These are phyloP conservation scores for Nymphalis urticae DNA, from an alignment of 2,888 invertebrate genomes.

Conservation along the genomic window DNA sequence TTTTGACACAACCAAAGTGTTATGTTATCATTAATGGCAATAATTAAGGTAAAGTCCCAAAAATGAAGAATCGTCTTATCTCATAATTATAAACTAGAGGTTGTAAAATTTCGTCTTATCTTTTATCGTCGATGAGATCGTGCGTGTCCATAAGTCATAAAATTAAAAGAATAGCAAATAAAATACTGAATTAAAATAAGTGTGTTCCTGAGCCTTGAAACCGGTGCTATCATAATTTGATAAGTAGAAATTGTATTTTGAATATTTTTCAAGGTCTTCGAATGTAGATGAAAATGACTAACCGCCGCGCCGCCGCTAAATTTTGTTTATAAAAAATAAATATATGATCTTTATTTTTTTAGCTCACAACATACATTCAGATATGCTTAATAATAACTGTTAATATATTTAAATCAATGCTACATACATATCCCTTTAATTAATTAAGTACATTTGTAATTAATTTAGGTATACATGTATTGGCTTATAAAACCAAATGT, in stretches of 20 bases:
- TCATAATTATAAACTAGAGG: constrained; percentile 10
- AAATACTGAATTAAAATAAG: constrained; percentile 21
- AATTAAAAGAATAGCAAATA: constrained; percentile 33
- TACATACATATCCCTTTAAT: too few relatives aligned
- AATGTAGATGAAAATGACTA: constrained; percentile 1
- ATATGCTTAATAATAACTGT: too few relatives aligned
- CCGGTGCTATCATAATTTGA: constrained; percentile 7
- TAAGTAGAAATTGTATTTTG: neutral
- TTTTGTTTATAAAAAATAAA: too few relatives aligned
- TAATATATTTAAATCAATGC: too few relatives aligned
- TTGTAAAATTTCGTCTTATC: constrained; percentile 30
- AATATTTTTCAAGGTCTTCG: constrained; percentile 3
- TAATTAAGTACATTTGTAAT: too few relatives aligned
- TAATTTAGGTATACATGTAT: neutral
- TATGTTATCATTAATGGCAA: neutral
- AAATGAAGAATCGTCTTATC: neutral
- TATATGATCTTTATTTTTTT: too few relatives aligned
- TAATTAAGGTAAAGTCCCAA: neutral
- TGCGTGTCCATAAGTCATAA: constrained; percentile 34
- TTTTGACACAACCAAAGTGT: too few relatives aligned
- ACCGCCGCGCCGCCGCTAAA: neutral
- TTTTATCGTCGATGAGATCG: constrained; percentile 31
- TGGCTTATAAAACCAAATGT: neutral
- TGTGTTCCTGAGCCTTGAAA: constrained; percentile 12
- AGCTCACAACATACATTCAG: too few relatives aligned